Conservation (phyloP, 2,113 vertebrate species). For the Morone chrysops region DNA sequence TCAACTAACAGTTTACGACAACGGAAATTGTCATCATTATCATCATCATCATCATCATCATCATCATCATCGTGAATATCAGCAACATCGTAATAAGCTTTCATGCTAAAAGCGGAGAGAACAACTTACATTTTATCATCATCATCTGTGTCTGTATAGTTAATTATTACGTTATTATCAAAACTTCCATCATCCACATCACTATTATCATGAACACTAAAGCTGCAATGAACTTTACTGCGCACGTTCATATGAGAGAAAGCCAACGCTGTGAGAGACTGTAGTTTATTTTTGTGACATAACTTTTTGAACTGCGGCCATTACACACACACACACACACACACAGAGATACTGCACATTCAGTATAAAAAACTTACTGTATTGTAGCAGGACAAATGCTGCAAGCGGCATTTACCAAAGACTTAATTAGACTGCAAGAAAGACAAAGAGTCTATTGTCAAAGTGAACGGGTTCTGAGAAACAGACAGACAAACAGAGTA, state of each 20-base stretch:
- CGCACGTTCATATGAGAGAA: constrained; percentile 39
- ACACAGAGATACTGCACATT: constrained; percentile 2
- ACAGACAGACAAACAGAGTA: constrained; percentile 50
- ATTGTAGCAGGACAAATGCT: constrained; percentile 14
- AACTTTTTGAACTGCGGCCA: constrained; percentile 46
- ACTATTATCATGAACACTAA: constrained; percentile 24
- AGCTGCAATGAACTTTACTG: constrained; percentile 47
- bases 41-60: background rate
- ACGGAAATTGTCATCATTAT: background rate
- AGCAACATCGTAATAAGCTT: constrained; percentile 30
- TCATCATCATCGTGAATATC: constrained; percentile 7
- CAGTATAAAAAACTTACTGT: constrained; percentile 8
- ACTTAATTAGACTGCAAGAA: constrained; percentile 54
- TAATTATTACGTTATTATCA: constrained; percentile 6
- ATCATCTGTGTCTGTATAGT: constrained; percentile 2
- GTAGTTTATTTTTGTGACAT: constrained; percentile 49
- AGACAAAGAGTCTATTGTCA: constrained; percentile 56
- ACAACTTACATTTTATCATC: constrained; percentile 9
- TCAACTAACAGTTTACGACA: constrained; percentile 81
- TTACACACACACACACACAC: constrained; percentile 20
- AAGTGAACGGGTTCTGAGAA: constrained; percentile 55
- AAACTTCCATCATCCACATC: constrained; percentile 19
- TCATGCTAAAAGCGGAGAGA: constrained; percentile 49
- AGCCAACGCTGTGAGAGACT: constrained; percentile 65
- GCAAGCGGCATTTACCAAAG: constrained; percentile 68